These are phyloP conservation scores for Platysternon megacephalum DNA, from an alignment of 2,113 vertebrate genomes.

Conservation along the genomic window DNA sequence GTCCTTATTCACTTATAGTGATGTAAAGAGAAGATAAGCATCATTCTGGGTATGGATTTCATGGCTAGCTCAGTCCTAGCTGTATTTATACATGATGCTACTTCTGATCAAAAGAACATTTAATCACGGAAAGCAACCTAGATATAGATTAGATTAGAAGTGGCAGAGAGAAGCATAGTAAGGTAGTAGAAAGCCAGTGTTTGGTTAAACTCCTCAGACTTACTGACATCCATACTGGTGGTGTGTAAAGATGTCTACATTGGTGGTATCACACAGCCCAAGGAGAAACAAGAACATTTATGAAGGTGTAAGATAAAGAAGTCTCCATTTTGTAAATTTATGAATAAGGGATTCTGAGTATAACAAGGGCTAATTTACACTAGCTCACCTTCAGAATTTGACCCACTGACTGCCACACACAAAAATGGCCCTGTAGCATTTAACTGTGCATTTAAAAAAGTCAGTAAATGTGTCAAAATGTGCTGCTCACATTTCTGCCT, in stretches of 20 bases:
- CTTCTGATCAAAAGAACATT: background rate
- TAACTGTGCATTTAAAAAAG: background rate
- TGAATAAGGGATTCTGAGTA: background rate
- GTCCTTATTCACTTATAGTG: background rate
- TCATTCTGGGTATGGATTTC: background rate
- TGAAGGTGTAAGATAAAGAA: background rate
- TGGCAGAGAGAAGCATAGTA: background rate
- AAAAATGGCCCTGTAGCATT: background rate
- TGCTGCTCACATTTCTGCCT: background rate
- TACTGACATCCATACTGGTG: background rate
- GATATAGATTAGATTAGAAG: background rate
- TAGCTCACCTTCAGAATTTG: background rate
- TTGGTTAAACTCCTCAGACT: background rate
- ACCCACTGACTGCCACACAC: background rate
- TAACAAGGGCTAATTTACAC: background rate
- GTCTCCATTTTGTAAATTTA: background rate
- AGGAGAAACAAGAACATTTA: background rate
- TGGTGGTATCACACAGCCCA: background rate
- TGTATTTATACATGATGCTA: background rate
- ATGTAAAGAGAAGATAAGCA: background rate
- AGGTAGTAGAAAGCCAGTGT: background rate
- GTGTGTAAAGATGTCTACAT: background rate
- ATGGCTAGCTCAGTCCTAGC: background rate
- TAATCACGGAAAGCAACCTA: background rate
- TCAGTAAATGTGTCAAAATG: background rate